Conservation (phyloP, 1,140 invertebrate genomes). For the Euura saliciscinereae region DNA sequence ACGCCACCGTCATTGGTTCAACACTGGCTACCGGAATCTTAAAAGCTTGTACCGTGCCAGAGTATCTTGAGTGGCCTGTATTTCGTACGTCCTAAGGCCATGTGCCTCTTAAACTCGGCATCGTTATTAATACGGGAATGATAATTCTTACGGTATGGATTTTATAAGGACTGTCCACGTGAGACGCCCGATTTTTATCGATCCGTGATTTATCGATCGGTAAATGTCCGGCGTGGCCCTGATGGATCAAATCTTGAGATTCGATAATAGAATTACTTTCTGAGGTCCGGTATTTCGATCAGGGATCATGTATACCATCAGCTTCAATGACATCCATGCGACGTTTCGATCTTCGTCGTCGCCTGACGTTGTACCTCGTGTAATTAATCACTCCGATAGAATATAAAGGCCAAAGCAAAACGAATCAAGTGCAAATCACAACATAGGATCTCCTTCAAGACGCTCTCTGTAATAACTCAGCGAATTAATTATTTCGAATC, state of each 20-base stretch:
- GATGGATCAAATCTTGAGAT: neutral
- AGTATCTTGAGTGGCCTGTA: neutral
- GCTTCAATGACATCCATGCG: neutral
- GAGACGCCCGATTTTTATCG: neutral
- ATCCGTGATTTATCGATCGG: neutral
- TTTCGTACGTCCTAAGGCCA: neutral
- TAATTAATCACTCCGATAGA: constrained; percentile 2
- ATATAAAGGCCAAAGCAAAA: neutral
- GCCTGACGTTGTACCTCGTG: neutral
- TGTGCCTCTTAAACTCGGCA: neutral
- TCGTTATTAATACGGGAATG: constrained; percentile 1
- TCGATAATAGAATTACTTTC: neutral
- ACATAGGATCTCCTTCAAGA: neutral
- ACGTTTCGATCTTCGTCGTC: neutral
- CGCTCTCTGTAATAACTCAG: neutral
- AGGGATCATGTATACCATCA: neutral
- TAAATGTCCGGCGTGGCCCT: neutral
- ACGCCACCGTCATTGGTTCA: constrained; percentile 54
- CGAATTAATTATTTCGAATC: constrained; percentile 3
- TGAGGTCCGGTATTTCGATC: neutral
- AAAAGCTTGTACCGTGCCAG: constrained; percentile 9
- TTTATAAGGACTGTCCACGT: neutral
- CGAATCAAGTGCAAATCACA: neutral
- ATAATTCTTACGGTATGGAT: neutral
- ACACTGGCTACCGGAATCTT: constrained; percentile 54